Base-by-base conservation (phyloP, 1,140 invertebrate genomes). In the Cephus cinctus region DNA sequence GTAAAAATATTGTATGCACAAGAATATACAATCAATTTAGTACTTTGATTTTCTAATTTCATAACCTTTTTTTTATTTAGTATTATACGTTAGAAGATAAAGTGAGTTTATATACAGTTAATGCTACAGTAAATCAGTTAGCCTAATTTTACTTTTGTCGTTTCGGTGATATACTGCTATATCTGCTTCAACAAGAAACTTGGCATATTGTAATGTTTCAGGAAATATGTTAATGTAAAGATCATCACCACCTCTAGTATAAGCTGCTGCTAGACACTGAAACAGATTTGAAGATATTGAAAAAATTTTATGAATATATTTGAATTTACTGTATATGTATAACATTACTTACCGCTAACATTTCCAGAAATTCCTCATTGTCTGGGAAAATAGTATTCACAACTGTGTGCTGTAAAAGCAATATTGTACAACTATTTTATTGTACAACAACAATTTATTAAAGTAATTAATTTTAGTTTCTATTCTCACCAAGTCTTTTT, bases 181-280 rank as follows among this genome's bases (percentile, higher is more conserved):
- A 32, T 69, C 63, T 8, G 54, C 48, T 47, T 68, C 60, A 5
- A 68, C 8, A 15, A 77, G 49, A 50, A 66, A 70, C 21, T 60
- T 53, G 16, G 59, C 41, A 31, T 47, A 68, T 6, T 45, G 6
- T 14, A 51, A 21, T 15, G 15, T 21, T 4, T 66, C 31, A 5
- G 51, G 40, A 15, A 4, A 50, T 2, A 75, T 38, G 4, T 63
- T 16, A 0, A 74, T 43, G 23, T 73, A 77, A 9, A 67, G 8
- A 12, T 75, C 59, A 45, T 76, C 64, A n/a, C 74, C 73, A 8
- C 67, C 71, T 57, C 55, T 64, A 11, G 18, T 19, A 21, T 63
- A 62, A 5, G 63, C 56, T 4, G 6, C 12, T 20, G 57, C 61
- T 4, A 75, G 19, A 2, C 54, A 16, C 69, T 76, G 16, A 11